Base-by-base conservation (phyloP, 2,797 vertebrate genomes). In the Acipenser ruthenus region DNA sequence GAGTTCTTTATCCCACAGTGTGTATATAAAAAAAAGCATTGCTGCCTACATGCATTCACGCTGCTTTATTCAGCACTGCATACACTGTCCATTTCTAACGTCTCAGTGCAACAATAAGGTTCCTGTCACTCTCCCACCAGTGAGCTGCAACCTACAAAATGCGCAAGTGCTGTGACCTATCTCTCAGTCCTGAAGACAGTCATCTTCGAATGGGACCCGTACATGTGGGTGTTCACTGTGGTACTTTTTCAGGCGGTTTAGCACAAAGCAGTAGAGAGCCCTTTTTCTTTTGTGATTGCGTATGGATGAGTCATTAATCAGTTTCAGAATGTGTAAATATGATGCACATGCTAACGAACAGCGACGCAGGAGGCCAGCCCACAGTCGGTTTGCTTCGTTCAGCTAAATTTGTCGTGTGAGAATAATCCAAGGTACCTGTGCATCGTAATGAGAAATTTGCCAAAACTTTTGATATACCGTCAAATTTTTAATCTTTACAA, bases 261-360 rank as follows among this genome's bases (percentile, higher is more conserved):
- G 72, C 77, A 72, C 70, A 37, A 37, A 66, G 60, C 75, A 72
- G 80, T 80, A 83, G 65, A 62, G 79, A 84, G 87, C 74, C 74
- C 82, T 37, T 37, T 37, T 37, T 37, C 23, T 37, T 37, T 37
- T 37, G 23, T 37, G 23, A 37, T 75, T 85, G 89, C 86, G 77
- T 80, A 80, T 73, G 78, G 82, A 83, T 94, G 93, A 96, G 79
- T 97, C 93, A 95, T 84, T 80, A 66, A 23, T 67, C 75, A 73
- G 76, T 93, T 95, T 94, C 91, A 87, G 84, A 90, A 91, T 87
- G 89, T 88, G 85, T 91, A 84, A 85, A 88, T 83, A 82, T 67
- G 88, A 90, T 86, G 85, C 81, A 77, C 77, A 87, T 86, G 80
- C 84, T 88, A 86, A 88, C 84, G 83, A 63, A 60, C 78, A 52